These are phyloP conservation scores for Ctenicera cuprea DNA, from an alignment of 2,888 invertebrate species.

Conservation along the genomic window DNA sequence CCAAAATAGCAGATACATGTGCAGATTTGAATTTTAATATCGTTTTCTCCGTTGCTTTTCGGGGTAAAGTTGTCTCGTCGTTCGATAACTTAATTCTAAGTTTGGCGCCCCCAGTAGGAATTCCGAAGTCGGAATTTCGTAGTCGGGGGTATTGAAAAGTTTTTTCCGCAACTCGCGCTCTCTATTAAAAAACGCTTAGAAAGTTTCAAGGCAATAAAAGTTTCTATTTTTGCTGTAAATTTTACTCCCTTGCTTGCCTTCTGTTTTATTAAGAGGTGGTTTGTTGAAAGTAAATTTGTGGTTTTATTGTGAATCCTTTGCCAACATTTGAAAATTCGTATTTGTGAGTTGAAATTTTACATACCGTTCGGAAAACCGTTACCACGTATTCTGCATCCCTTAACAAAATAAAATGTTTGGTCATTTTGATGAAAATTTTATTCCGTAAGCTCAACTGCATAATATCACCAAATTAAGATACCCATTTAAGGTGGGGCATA, in stretches of 20 bases:
- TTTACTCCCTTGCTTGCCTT: not conserved
- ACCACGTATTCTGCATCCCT: too few relatives aligned
- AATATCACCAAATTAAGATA: too few relatives aligned
- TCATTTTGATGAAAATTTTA: too few relatives aligned
- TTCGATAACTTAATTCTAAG: not conserved
- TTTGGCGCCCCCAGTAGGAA: not conserved
- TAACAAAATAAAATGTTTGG: too few relatives aligned
- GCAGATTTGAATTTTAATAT: slow-evolving; percentile 1
- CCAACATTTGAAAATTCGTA: not conserved
- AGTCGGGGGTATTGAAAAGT: not conserved
- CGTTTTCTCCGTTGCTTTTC: not conserved
- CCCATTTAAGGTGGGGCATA: too few relatives aligned
- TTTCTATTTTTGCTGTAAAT: not conserved
- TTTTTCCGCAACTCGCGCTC: not conserved
- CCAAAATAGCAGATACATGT: not conserved
- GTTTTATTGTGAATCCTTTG: not conserved
- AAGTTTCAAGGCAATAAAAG: not conserved
- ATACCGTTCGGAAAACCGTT: not conserved
- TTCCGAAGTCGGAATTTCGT: not conserved
- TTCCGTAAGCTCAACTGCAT: too few relatives aligned
- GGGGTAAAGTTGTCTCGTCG: not conserved
- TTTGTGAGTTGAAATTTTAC: not conserved
- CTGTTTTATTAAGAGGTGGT: not conserved
- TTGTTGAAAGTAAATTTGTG: not conserved
- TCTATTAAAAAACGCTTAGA: slow-evolving; percentile 6